Evolutionary conservation across 2,888 invertebrate species (phyloP), one percentile per base, ranked within the genome.

Genomic region (Apodemia zela): DNA sequence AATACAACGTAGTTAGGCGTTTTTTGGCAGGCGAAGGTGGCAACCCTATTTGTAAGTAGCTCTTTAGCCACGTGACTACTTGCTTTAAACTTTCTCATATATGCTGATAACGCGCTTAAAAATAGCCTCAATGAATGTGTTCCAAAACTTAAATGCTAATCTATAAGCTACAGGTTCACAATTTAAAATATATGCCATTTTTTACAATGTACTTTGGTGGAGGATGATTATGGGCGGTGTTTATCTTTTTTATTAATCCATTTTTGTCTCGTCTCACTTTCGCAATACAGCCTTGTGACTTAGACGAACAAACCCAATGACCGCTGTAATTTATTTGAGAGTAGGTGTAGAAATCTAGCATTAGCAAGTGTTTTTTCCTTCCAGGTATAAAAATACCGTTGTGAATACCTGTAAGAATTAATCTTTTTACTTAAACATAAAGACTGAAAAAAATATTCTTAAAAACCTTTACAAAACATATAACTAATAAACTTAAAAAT

Each of bases 341-440:
- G 65, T 76, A 83, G 11, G 80, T 82, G 68, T 75, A 81, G 10
- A 73, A 70, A 18, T 77, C 71, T 60, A 81, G 49, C 75, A 80
- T 75, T 15, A 81, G 65, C 0, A 79, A 69, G 33, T 29, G 69
- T 63, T 78, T 79, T 64, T 76, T 79, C 3, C 71, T 68, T 0
- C 76, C 75, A 8, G 78, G 78, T 63, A 81, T 77, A 69, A 79
- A 70, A 29, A 74, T 67, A 13, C 69, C 70, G 51, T 72, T 25
- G 25, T n/a, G 4, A 29, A 8, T 51, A 54, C 18, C 49, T 60
- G 42, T 17, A 47, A 47, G 15, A 42, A 15, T 42, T 4, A 15
- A 42, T 15, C 4, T 42, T 42, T 13, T 38, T 38, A 38, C 15
- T 42, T 42, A 6, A 6, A 42, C 29, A 6, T 29, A 3, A 3